Evolutionary conservation across 2,797 vertebrate species (phyloP).

Genomic region (Cuculus canorus): DNA sequence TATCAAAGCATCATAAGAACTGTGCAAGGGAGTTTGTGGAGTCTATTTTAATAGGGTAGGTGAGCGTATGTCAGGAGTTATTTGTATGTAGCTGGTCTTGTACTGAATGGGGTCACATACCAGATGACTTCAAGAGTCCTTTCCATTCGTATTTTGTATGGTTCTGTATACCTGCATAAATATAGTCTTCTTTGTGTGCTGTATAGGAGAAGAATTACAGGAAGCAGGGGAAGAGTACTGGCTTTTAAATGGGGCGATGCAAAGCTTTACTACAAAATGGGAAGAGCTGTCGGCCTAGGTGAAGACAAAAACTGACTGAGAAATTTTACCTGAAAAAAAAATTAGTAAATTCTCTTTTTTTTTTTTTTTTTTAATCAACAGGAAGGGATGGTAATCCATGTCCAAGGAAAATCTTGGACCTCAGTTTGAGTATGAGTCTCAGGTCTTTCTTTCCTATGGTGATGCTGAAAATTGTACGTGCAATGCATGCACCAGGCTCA

Average conservation of each 20-base stretch:
- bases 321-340: background rate
- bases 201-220: background rate
- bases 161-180: background rate
- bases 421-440: background rate
- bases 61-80: background rate
- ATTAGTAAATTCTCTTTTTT: background rate
- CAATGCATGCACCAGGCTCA: background rate
- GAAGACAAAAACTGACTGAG: background rate
- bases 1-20: conserved; percentile 24
- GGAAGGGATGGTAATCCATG: background rate
- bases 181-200: background rate
- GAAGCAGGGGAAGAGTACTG: background rate
- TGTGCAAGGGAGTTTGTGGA: conserved; percentile 7
- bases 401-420: background rate
- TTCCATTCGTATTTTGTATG: background rate
- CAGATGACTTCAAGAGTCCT: conserved; percentile 21
- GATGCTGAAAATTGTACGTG: background rate
- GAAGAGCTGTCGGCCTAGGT: background rate
- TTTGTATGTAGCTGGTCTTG: conserved; percentile 35
- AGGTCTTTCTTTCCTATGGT: background rate
- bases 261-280: background rate
- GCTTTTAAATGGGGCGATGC: background rate
- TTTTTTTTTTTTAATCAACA: background rate
- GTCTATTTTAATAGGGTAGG: conserved; percentile 17
- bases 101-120: background rate